phyloP scores from a whole-genome alignment of 1,140 invertebrate species.

The Temnothorax nylanderi region DNA sequence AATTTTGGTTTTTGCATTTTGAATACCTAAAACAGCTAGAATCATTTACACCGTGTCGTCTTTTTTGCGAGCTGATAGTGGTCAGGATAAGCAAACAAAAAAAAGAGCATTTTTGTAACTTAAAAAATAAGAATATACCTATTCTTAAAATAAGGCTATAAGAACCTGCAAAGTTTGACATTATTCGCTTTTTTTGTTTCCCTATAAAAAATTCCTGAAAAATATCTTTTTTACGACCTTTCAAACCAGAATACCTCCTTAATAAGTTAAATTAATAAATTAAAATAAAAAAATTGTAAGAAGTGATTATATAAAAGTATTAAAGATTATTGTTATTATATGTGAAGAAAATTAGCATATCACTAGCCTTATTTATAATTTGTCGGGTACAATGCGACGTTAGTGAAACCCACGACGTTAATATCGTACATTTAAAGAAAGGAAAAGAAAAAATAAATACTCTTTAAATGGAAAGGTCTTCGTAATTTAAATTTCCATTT shows the following conservation, averaged over 20 bases:
- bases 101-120: too few relatives aligned
- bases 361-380: not conserved
- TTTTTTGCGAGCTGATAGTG: too few relatives aligned
- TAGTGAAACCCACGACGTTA: not conserved
- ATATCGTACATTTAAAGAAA: not conserved
- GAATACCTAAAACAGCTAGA: too few relatives aligned
- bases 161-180: too few relatives aligned
- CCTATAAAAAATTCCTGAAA: too few relatives aligned
- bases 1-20: too few relatives aligned
- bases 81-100: too few relatives aligned
- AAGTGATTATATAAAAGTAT: not conserved
- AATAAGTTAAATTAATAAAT: not conserved
- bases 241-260: not conserved
- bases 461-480: not conserved
- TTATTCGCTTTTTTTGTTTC: too few relatives aligned
- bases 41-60: too few relatives aligned
- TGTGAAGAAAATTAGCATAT: not conserved
- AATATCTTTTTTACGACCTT: too few relatives aligned
- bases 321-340: not conserved
- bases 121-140: too few relatives aligned
- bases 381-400: not conserved
- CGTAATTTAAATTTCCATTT: not conserved
- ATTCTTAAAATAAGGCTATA: too few relatives aligned
- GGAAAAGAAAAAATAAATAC: not conserved
- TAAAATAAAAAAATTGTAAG: not conserved